A percentile compares a stretch with the other conserved stretches of the same genome.
phyloP scores from a whole-genome alignment of 2,888 invertebrate species.

The Salticus scenicus region DNA sequence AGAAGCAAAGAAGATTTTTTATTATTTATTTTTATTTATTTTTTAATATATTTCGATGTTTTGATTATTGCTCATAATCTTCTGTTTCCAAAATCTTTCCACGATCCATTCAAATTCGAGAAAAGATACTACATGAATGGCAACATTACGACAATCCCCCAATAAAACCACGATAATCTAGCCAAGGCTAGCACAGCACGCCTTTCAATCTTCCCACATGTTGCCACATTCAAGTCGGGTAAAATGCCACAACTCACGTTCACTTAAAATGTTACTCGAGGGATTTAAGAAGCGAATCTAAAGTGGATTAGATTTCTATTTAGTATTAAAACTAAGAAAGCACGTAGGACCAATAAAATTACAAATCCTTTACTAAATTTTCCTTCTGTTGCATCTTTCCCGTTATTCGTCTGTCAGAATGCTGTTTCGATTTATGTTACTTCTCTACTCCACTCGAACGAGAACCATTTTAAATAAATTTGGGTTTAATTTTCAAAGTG shows the following conservation, averaged over 20 bases:
- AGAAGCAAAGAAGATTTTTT: no score
- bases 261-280: slow-evolving; percentile 48
- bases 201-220: slow-evolving; percentile 6
- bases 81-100: background rate
- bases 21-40: no score
- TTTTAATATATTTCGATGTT: background rate
- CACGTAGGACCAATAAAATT: slow-evolving; percentile 63
- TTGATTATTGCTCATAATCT: background rate
- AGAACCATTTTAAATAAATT: slow-evolving; percentile 29
- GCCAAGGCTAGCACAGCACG: slow-evolving; percentile 14
- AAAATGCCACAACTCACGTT: slow-evolving; percentile 38
- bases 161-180: background rate
- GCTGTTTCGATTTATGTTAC: background rate
- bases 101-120: background rate
- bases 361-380: slow-evolving; percentile 39
- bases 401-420: background rate
- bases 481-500: slow-evolving; percentile 20
- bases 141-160: background rate
- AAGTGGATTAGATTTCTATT: slow-evolving; percentile 67
- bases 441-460: background rate
- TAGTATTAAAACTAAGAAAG: slow-evolving; percentile 64
- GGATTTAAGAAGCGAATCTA: slow-evolving; percentile 46
- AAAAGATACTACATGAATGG: background rate
- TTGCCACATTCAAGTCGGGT: slow-evolving; percentile 32
- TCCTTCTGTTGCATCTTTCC: slow-evolving; percentile 2